phyloP scores from a whole-genome alignment of 35 echinoderm and acorn worm species.

The Amphiura filiformis region DNA sequence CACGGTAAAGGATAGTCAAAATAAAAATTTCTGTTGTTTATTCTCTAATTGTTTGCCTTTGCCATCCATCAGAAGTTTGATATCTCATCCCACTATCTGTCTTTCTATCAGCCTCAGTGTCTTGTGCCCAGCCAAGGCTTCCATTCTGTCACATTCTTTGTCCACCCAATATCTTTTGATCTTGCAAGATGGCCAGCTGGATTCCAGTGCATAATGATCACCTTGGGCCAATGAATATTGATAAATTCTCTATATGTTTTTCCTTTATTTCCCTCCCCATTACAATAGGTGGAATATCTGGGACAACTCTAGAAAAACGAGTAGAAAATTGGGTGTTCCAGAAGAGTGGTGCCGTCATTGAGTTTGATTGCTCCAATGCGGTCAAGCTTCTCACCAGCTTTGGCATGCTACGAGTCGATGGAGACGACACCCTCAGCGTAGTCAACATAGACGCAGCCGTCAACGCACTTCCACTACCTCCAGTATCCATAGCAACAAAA shows the following conservation, averaged over 20 bases:
- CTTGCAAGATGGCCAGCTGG: too few species aligned
- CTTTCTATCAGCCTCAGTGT: background rate
- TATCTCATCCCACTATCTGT: too few species aligned
- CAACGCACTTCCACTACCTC: conserved; percentile 56
- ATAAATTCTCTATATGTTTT: too few species aligned
- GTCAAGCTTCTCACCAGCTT: conserved; percentile 62
- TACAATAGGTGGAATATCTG: conserved; percentile 65
- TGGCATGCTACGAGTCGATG: conserved; percentile 63
- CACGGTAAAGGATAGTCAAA: too few species aligned
- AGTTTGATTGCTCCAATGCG: conserved; percentile 67
- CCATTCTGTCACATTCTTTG: background rate
- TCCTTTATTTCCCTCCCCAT: background rate
- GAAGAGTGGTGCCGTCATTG: conserved; percentile 55
- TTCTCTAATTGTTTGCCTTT: too few species aligned
- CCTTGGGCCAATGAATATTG: too few species aligned
- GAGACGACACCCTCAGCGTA: conserved; percentile 56
- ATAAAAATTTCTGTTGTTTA: too few species aligned
- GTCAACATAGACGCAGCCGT: conserved; percentile 64
- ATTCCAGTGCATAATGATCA: too few species aligned
- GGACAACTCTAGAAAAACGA: conserved; percentile 60
- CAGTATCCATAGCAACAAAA: conserved; percentile 66
- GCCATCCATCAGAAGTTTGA: too few species aligned
- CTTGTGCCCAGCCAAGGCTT: background rate
- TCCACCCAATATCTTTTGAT: too few species aligned
- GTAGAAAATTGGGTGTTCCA: conserved; percentile 78